Base-by-base conservation (phyloP, 2,113 vertebrate species). In the Cyphomyrus discorhynchus region DNA sequence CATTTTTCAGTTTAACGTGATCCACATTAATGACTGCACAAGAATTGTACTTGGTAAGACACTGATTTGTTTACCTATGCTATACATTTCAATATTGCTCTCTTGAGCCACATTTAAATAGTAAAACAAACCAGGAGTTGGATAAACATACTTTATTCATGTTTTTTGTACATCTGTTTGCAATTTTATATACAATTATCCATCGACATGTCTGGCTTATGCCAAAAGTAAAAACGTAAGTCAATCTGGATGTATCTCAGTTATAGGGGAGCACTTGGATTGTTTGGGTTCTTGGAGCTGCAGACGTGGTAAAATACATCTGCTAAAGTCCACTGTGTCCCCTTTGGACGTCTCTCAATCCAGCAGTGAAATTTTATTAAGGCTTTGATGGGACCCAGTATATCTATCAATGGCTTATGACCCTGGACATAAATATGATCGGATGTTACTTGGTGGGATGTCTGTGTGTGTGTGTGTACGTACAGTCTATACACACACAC, bases 141-240 rank as follows among this genome's bases (percentile, higher is more conserved):
- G 83, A 86, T 86, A 86, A 49, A 50, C 24, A 50, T 31, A 50
- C 83, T 86, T 86, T 86, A 86, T 86, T 86, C 47, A 50, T 50
- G 21, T 86, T 50, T 50, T 86, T n/a, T 86, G 45, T 86, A 50
- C n/a, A 49, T 86, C 3, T 86, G 45, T 85, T 85, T 49, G 8
- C 3, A 84, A 74, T n/a, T 62, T 62, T n/a, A 62, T 62, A 62
- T 62, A 62, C 58, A 62, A 62, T n/a, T 66, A 27, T 27, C 62
- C 10, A 70, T 70, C 3, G 10, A 70, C 62, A n/a, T 70, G n/a
- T 31, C 62, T 3, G 62, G 10, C 3, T 27, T 31, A 11, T n/a
- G 24, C n/a, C 27, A 70, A 10, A 31, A 27, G 62, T 66, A 11
- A 31, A 66, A 27, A 70, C 1, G 3, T 31, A 10, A 70, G 62